phyloP scores from a whole-genome alignment of 2,888 invertebrate species.

The Platycheirus albimanus region DNA sequence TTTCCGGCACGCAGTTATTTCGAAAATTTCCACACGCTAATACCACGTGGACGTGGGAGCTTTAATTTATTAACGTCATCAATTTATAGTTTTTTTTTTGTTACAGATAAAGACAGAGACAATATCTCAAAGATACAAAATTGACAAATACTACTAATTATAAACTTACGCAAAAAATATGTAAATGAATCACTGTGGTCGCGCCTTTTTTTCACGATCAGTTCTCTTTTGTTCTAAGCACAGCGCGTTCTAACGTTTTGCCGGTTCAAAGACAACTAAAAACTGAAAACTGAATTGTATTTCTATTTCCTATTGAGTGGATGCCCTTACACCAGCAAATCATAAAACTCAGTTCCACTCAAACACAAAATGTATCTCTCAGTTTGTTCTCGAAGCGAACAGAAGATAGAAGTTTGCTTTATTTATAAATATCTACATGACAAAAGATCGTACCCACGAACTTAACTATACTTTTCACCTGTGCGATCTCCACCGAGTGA shows the following conservation, averaged over 20 bases:
- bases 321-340: not conserved
- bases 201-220: slow-evolving; percentile 63
- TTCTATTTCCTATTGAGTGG: not conserved
- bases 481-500: not conserved
- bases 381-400: not conserved
- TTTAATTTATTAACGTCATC: slow-evolving; percentile 16
- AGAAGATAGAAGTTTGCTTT: not conserved
- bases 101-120: not conserved
- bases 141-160: not conserved
- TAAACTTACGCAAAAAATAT: slow-evolving; percentile 50
- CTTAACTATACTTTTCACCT: no score
- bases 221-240: slow-evolving; percentile 4
- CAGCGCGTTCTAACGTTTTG: slow-evolving; percentile 39
- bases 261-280: slow-evolving; percentile 57
- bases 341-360: slow-evolving; percentile 38
- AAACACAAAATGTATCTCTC: not conserved
- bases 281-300: no score
- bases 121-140: not conserved
- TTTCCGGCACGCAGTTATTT: slow-evolving; percentile 13
- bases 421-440: not conserved
- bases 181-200: slow-evolving; percentile 46
- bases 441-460: no score
- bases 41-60: slow-evolving; percentile 36
- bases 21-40: slow-evolving; percentile 1
- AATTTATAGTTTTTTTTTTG: not conserved